phyloP scores from a whole-genome alignment of 1,140 invertebrate genomes.

The Bombus waltoni region DNA sequence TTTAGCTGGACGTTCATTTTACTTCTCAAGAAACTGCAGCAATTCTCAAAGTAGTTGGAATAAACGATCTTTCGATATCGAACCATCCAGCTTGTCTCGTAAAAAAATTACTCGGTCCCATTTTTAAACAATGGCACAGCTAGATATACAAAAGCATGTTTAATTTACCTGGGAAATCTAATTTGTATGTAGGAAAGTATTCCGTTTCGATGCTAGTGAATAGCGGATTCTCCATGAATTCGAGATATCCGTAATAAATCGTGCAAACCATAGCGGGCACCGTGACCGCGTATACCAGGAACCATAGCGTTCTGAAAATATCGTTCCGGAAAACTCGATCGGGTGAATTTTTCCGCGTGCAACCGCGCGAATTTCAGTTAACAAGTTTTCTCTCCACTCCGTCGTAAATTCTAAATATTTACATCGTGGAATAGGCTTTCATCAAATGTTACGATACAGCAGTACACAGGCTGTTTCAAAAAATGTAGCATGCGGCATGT shows the following conservation, averaged over 20 bases:
- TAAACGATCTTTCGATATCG: constrained; percentile 6
- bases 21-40: neutral
- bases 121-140: no score
- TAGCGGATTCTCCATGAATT: constrained; percentile 62
- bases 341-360: neutral
- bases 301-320: constrained; percentile 68
- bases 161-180: constrained; percentile 70
- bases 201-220: constrained; percentile 68
- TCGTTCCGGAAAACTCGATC: neutral
- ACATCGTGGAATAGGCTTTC: neutral
- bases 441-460: neutral
- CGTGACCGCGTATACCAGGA: constrained; percentile 61
- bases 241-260: constrained; percentile 47
- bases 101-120: neutral
- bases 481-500: neutral
- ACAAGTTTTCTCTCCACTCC: no score
- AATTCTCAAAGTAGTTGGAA: neutral
- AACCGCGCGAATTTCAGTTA: constrained; percentile 13
- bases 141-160: neutral
- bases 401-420: constrained; percentile 7
- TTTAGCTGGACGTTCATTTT: neutral
- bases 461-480: neutral
- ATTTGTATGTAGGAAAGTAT: constrained; percentile 56
- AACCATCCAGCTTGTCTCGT: no score
- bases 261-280: constrained; percentile 55